A percentile compares a stretch with the other conserved stretches of the same genome.
Conservation (phyloP, 2,113 vertebrate genomes). For the Sphyrna mokarran region DNA sequence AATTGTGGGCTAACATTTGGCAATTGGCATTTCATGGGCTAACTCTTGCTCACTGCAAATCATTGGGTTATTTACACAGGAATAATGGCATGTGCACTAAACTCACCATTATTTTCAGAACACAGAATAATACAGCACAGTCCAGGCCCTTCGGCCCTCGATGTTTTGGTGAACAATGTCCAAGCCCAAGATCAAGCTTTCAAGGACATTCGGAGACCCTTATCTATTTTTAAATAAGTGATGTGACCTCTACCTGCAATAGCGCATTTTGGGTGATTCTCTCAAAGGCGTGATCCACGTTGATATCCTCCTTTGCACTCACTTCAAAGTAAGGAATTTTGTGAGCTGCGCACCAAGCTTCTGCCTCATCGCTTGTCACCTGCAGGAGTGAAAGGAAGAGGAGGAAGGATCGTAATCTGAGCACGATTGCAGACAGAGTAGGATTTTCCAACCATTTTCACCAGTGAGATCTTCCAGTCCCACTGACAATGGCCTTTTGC, state of each 20-base stretch:
- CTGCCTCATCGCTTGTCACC: constrained; percentile 55
- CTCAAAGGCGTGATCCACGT: constrained; percentile 64
- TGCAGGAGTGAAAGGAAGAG: constrained; percentile 28
- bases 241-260: constrained; percentile 48
- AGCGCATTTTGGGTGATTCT: constrained; percentile 57
- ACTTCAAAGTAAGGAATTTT: constrained; percentile 67
- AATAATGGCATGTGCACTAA: not conserved
- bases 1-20: not conserved
- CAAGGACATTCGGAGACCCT: not conserved
- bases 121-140: too few relatives aligned
- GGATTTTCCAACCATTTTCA: too few relatives aligned
- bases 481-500: too few relatives aligned
- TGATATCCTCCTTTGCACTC: constrained; percentile 66
- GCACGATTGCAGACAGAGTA: not conserved
- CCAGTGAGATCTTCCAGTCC: too few relatives aligned
- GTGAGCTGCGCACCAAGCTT: constrained; percentile 63
- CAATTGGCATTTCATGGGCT: not conserved
- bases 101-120: not conserved
- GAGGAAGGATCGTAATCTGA: not conserved
- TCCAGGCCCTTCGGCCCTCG: too few relatives aligned
- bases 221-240: not conserved
- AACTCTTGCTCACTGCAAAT: not conserved
- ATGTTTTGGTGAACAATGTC: too few relatives aligned
- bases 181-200: too few relatives aligned
- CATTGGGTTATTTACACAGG: not conserved